Evolutionary conservation across 2,888 invertebrate genomes (phyloP).

Genomic region (Ectemnius cavifrons): DNA sequence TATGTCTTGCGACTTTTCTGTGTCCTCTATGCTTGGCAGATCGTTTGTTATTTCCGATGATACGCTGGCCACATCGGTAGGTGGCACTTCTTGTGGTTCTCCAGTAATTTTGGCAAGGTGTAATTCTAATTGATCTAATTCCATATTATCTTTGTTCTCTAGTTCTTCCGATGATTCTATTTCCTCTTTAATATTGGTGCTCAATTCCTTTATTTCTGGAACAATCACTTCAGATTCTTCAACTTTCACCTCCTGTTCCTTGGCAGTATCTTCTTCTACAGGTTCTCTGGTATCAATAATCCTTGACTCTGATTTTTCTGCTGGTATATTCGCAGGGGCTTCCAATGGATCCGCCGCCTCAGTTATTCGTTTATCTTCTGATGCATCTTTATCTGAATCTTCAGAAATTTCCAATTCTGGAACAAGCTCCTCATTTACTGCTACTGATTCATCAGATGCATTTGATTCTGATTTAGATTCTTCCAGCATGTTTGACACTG

Average conservation of each 20-base stretch:
- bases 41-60: constrained; percentile 66
- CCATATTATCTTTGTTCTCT: constrained; percentile 49
- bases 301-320: constrained; percentile 76
- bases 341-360: constrained; percentile 46
- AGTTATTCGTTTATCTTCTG: constrained; percentile 43
- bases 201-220: constrained; percentile 33
- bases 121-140: constrained; percentile 65
- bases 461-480: constrained; percentile 42
- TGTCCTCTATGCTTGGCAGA: constrained; percentile 63
- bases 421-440: constrained; percentile 39
- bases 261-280: constrained; percentile 39
- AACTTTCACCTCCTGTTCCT: constrained; percentile 62
- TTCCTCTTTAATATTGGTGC: constrained; percentile 37
- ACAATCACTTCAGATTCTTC: constrained; percentile 48
- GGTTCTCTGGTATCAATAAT: constrained; percentile 56
- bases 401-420: constrained; percentile 39
- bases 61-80: constrained; percentile 59
- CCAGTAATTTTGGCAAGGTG: constrained; percentile 69
- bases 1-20: constrained; percentile 69
- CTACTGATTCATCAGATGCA: constrained; percentile 33
- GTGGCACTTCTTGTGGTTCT: constrained; percentile 61
- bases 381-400: constrained; percentile 21
- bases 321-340: constrained; percentile 72
- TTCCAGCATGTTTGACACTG: constrained; percentile 33
- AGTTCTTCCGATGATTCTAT: constrained; percentile 37